These are phyloP conservation scores for Agrenia bidenticulata DNA, from an alignment of 2,888 invertebrate genomes.

Conservation along the genomic window DNA sequence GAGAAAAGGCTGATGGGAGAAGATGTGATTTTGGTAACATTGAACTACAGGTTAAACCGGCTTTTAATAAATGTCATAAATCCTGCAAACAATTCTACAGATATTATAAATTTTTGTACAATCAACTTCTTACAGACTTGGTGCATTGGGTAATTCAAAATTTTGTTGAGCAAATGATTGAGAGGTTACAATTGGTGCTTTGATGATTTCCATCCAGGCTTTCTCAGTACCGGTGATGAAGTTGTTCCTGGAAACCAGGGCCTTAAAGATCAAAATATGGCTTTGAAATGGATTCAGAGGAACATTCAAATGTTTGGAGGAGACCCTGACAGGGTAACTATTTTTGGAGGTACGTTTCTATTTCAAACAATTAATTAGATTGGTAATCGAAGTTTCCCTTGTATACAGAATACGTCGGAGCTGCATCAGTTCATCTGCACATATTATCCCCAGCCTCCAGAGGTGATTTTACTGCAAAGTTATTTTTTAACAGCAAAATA, in stretches of 20 bases:
- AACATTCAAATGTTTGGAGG: conserved; percentile 30
- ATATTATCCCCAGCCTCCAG: conserved; percentile 30
- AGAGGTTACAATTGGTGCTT: too few relatives aligned
- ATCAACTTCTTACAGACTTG: conserved; percentile 31
- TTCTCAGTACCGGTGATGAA: conserved; percentile 36
- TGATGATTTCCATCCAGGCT: too few relatives aligned
- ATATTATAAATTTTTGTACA: too few relatives aligned
- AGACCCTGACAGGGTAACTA: conserved; percentile 26
- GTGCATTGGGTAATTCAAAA: conserved; percentile 28
- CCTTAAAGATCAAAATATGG: conserved; percentile 27
- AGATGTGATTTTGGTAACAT: conserved; percentile 33
- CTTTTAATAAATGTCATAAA: not conserved
- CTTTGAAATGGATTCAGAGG: conserved; percentile 32
- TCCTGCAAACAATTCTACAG: not conserved
- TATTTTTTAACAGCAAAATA: too few relatives aligned
- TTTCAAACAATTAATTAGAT: not conserved
- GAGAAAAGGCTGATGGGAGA: conserved; percentile 38
- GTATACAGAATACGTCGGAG: conserved; percentile 28
- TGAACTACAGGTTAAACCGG: conserved; percentile 22
- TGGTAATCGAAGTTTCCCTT: not conserved
- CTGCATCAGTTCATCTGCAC: conserved; percentile 31
- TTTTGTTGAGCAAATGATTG: too few relatives aligned
- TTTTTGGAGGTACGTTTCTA: conserved; percentile 26
- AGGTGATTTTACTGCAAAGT: conserved; percentile 33
- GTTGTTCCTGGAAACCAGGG: conserved; percentile 34